Percentiles rank a stretch among this genome's conserved stretches.
phyloP scores from a whole-genome alignment of 2,113 vertebrate species.

The Chrysochloris asiatica region DNA sequence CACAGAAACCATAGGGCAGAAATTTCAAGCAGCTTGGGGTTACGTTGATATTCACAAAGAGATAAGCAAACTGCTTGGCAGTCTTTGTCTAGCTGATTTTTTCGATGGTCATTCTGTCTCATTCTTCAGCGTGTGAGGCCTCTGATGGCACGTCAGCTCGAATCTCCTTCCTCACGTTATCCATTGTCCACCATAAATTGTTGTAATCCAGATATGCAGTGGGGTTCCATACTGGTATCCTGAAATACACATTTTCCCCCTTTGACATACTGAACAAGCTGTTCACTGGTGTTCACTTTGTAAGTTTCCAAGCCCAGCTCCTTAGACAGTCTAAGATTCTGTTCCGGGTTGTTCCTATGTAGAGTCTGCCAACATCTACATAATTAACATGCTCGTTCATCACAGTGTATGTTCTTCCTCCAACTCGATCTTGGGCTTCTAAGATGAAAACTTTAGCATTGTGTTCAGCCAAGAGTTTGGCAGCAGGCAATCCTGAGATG shows the following conservation, averaged over 20 bases:
- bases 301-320: too few species aligned
- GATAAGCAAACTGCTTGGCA: slow-evolving; percentile 82
- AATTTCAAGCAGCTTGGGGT: slow-evolving; percentile 89
- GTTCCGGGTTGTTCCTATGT: too few species aligned
- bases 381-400: slow-evolving; percentile 25
- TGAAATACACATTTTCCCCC: too few species aligned
- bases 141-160: slow-evolving; percentile 87
- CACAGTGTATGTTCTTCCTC: slow-evolving; percentile 89
- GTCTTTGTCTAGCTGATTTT: slow-evolving; percentile 89
- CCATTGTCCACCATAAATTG: too few species aligned
- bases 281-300: too few species aligned
- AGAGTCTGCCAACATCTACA: too few species aligned
- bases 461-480: slow-evolving; percentile 86
- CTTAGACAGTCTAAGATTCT: too few species aligned
- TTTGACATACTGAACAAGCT: too few species aligned
- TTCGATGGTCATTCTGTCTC: slow-evolving; percentile 88
- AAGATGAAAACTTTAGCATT: slow-evolving; percentile 86
- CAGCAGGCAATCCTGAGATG: slow-evolving; percentile 86
- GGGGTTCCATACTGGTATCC: too few species aligned
- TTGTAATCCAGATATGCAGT: too few species aligned
- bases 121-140: slow-evolving; percentile 85
- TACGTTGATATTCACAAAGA: slow-evolving; percentile 89
- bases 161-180: too few species aligned
- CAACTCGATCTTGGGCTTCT: slow-evolving; percentile 88
- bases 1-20: slow-evolving; percentile 91